These are phyloP conservation scores for Camelus bactrianus DNA, from an alignment of 2,113 vertebrate species.

Conservation along the genomic window DNA sequence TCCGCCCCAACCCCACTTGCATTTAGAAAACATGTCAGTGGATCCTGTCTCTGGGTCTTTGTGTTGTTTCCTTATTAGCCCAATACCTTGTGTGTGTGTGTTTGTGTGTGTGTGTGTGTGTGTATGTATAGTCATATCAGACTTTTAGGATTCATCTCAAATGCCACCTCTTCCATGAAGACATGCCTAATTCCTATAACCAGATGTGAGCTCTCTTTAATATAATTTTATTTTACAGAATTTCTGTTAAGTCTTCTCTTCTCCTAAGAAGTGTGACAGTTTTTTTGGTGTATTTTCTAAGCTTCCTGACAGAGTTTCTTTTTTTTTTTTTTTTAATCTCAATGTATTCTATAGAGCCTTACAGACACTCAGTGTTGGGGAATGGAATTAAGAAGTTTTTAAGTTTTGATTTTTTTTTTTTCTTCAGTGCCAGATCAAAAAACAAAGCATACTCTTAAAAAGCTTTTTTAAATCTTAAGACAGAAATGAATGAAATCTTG, in stretches of 20 bases:
- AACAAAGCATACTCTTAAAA: not conserved
- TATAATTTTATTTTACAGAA: not conserved
- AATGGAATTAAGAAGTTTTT: not conserved
- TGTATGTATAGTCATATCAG: not conserved
- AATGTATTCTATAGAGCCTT: not conserved
- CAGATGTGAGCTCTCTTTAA: not conserved
- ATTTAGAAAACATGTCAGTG: not conserved
- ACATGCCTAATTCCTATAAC: not conserved
- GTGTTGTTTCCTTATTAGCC: not conserved
- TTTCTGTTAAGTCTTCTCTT: not conserved
- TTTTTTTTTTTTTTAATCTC: not conserved
- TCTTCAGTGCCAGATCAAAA: not conserved
- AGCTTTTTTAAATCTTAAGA: conserved; percentile 50
- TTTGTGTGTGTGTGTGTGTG: too few relatives aligned
- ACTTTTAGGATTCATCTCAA: not conserved
- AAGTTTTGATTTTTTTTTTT: not conserved
- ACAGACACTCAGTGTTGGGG: not conserved
- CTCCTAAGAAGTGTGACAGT: not conserved
- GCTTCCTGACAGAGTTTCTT: not conserved
- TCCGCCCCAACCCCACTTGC: not conserved
- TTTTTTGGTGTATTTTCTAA: not conserved
- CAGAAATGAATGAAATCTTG: not conserved
- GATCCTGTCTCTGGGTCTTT: not conserved
- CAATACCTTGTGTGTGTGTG: not conserved
- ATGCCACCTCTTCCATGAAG: not conserved